These are phyloP conservation scores for Ambastaia sidthimunki DNA, from an alignment of 2,797 vertebrate genomes.

Conservation along the genomic window DNA sequence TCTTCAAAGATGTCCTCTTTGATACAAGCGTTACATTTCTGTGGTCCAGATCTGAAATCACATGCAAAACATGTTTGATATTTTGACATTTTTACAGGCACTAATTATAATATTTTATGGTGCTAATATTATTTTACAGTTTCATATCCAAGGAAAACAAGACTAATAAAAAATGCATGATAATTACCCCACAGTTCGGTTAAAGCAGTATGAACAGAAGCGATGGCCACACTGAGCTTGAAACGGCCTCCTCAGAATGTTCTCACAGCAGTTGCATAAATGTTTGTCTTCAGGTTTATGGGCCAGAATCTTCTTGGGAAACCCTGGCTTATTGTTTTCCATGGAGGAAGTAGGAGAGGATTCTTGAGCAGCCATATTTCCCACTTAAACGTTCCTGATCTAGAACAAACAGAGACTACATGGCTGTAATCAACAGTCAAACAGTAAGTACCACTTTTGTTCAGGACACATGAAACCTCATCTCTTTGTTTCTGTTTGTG, in stretches of 20 bases:
- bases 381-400: slow-evolving; percentile 52
- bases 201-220: slow-evolving; percentile 91
- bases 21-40: slow-evolving; percentile 92
- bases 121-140: neutral
- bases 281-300: slow-evolving; percentile 92
- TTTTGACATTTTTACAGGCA: neutral
- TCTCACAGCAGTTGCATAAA: slow-evolving; percentile 90
- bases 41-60: slow-evolving; percentile 86
- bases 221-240: slow-evolving; percentile 97
- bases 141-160: too few species aligned
- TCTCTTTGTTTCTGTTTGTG: slow-evolving; percentile 41
- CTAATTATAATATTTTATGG: neutral
- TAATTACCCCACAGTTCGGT: slow-evolving; percentile 89
- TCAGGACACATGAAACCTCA: neutral
- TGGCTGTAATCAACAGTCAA: neutral
- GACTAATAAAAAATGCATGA: too few species aligned
- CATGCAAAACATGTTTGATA: neutral
- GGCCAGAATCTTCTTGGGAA: slow-evolving; percentile 89
- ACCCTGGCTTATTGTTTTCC: slow-evolving; percentile 90
- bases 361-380: slow-evolving; percentile 89
- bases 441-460: too few species aligned
- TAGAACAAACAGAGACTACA: neutral
- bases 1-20: slow-evolving; percentile 95
- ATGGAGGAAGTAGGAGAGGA: slow-evolving; percentile 89
- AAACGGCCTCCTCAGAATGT: slow-evolving; percentile 87